Conservation (phyloP, 2,888 invertebrate genomes). For the Stegophylla sp. region DNA sequence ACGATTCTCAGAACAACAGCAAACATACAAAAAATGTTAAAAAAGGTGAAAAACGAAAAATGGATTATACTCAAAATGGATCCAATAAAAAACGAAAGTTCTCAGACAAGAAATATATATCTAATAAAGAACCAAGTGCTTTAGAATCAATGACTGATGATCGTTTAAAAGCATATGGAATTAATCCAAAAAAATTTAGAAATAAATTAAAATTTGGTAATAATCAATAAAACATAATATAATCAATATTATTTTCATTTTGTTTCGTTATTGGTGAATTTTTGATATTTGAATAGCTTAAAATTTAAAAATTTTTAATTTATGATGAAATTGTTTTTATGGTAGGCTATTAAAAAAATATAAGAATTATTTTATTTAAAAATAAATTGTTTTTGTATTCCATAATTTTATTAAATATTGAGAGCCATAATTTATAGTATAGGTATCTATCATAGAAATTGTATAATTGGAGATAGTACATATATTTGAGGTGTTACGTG, state of each 20-base stretch:
- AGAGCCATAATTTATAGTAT: too few species aligned
- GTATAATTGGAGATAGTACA: too few species aligned
- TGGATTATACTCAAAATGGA: slow-evolving; percentile 60
- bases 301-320: too few species aligned
- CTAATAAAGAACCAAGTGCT: slow-evolving; percentile 60
- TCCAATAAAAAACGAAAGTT: slow-evolving; percentile 60
- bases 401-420: too few species aligned
- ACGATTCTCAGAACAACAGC: slow-evolving; percentile 59
- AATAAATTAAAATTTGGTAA: slow-evolving; percentile 75
- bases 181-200: slow-evolving; percentile 88
- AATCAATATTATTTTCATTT: slow-evolving; percentile 23
- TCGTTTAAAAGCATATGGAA: slow-evolving; percentile 86
- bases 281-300: not conserved
- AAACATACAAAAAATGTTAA: slow-evolving; percentile 49
- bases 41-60: slow-evolving; percentile 47
- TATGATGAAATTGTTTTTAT: too few species aligned
- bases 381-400: too few species aligned
- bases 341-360: too few species aligned
- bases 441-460: too few species aligned
- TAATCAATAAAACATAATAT: slow-evolving; percentile 40
- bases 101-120: slow-evolving; percentile 59
- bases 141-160: slow-evolving; percentile 72
- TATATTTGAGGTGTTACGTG: too few species aligned
- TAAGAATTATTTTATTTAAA: too few species aligned
- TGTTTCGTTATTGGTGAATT: not conserved